A percentile compares a stretch with the other conserved stretches of the same genome.
These are phyloP conservation scores for Oncorhynchus gorbuscha DNA, from an alignment of 2,113 vertebrate genomes.

Conservation along the genomic window DNA sequence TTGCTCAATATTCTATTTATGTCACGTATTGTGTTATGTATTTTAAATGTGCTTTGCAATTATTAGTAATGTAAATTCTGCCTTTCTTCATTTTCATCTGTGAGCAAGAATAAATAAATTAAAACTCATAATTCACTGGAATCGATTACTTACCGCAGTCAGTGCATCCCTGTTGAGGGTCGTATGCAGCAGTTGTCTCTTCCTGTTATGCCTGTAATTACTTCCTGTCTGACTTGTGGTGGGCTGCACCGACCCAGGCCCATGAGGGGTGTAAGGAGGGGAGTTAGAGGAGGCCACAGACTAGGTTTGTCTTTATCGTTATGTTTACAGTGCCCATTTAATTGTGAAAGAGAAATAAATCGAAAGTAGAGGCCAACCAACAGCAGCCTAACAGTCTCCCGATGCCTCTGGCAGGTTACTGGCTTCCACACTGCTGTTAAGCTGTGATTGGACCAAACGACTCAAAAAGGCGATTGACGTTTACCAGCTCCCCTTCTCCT, in stretches of 20 bases:
- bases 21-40: too few relatives aligned
- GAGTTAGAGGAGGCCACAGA: slow-evolving; percentile 19
- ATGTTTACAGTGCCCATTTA: slow-evolving; percentile 19
- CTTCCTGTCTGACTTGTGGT: slow-evolving; percentile 35
- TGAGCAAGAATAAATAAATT: too few relatives aligned
- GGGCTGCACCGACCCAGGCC: background rate
- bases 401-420: slow-evolving; percentile 5
- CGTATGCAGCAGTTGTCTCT: slow-evolving; percentile 10
- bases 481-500: background rate
- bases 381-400: slow-evolving; percentile 26
- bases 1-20: too few relatives aligned
- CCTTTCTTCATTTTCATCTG: too few relatives aligned
- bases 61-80: too few relatives aligned
- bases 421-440: slow-evolving; percentile 18
- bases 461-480: background rate
- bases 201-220: slow-evolving; percentile 31
- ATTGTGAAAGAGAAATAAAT: slow-evolving; percentile 36
- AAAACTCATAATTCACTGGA: background rate
- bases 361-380: slow-evolving; percentile 9
- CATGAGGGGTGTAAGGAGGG: background rate
- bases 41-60: too few relatives aligned
- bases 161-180: slow-evolving; percentile 11
- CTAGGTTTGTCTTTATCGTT: slow-evolving; percentile 39
- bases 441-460: background rate
- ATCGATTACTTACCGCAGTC: slow-evolving; percentile 41